Percentiles rank a stretch among this genome's conserved stretches.
Evolutionary conservation across 1,140 invertebrate genomes (phyloP).

Genomic region (Drosophila erecta): DNA sequence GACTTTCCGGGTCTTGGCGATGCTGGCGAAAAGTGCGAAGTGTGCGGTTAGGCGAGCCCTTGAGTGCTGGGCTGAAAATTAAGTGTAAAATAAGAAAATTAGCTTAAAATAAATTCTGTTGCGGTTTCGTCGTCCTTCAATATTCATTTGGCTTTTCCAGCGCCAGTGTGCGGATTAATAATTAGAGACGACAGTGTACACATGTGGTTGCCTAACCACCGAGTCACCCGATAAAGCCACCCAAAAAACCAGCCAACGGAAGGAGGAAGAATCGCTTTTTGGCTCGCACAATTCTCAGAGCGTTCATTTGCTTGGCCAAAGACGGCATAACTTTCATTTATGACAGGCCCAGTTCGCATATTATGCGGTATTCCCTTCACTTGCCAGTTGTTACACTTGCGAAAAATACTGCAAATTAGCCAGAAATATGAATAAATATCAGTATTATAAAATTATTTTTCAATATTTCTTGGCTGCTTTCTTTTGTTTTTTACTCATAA

Average conservation of each 20-base stretch:
- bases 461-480: too few species aligned
- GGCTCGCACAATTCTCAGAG: slow-evolving; percentile 55
- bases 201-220: slow-evolving; percentile 26
- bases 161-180: slow-evolving; percentile 48
- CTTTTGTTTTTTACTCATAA: too few species aligned
- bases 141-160: slow-evolving; percentile 62
- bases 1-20: slow-evolving; percentile 61
- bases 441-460: too few species aligned
- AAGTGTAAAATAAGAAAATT: slow-evolving; percentile 81
- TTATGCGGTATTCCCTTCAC: slow-evolving; percentile 63
- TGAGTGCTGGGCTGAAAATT: slow-evolving; percentile 59
- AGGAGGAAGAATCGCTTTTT: slow-evolving; percentile 40
- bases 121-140: slow-evolving; percentile 66
- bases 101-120: slow-evolving; percentile 74
- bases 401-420: not conserved
- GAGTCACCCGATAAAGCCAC: slow-evolving; percentile 6
- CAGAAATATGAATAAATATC: too few species aligned
- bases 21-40: slow-evolving; percentile 20
- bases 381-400: slow-evolving; percentile 17
- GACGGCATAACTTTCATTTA: slow-evolving; percentile 77
- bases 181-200: slow-evolving; percentile 58
- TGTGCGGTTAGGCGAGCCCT: slow-evolving; percentile 8
- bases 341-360: slow-evolving; percentile 73
- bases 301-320: slow-evolving; percentile 67
- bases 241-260: slow-evolving; percentile 14